These are phyloP conservation scores for Drosophila albomicans DNA, from an alignment of 1,140 invertebrate genomes.

Conservation along the genomic window DNA sequence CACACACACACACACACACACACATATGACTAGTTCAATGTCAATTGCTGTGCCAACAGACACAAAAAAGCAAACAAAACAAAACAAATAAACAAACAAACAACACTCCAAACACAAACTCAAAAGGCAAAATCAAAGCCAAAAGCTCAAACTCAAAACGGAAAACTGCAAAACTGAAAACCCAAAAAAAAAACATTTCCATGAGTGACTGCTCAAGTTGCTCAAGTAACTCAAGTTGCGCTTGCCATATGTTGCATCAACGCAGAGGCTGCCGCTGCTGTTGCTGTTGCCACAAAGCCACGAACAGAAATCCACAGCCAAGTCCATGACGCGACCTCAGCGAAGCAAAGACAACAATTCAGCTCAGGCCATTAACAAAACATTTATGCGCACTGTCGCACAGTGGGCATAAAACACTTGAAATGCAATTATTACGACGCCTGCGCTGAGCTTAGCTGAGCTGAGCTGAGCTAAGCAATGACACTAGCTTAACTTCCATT, in stretches of 20 bases:
- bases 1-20: conserved; percentile 37
- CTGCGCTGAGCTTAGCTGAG: background rate
- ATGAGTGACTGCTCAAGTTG: conserved; percentile 41
- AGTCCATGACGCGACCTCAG: conserved; percentile 56
- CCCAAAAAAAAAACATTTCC: no score
- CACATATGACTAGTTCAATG: conserved; percentile 64
- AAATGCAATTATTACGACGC: background rate
- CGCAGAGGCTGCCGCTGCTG: background rate
- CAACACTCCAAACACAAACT: conserved; percentile 12
- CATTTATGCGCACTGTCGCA: conserved; percentile 16
- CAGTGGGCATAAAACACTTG: conserved; percentile 10
- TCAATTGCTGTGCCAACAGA: conserved; percentile 71
- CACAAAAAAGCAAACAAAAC: no score
- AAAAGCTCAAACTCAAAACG: conserved; percentile 10
- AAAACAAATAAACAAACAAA: background rate
- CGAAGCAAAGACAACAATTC: background rate
- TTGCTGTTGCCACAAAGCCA: no score
- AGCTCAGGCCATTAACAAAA: conserved; percentile 9
- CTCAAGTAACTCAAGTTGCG: conserved; percentile 37
- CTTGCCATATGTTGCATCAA: conserved; percentile 63
- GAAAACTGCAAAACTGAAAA: no score
- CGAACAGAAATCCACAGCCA: conserved; percentile 25
- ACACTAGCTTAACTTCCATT: conserved; percentile 2
- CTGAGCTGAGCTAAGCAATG: background rate
- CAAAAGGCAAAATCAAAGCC: conserved; percentile 23